Conservation (phyloP, 2,113 vertebrate species). For the Triplophysa siluroides region DNA sequence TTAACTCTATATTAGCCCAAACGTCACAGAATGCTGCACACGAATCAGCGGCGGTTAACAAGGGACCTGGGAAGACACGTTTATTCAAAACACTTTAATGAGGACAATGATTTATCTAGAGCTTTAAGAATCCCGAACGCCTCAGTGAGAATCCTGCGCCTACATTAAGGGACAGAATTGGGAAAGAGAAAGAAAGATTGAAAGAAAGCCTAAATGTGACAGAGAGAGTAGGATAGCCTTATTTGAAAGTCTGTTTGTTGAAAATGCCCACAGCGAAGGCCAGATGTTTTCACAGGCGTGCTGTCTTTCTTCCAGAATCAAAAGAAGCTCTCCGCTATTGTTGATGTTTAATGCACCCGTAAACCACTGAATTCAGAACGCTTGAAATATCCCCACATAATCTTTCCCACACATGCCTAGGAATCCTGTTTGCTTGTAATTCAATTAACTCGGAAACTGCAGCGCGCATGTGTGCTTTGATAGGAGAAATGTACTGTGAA, state of each 20-base stretch:
- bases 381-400: conserved; percentile 60
- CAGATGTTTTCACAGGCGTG: background rate
- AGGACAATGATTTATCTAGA: conserved; percentile 30
- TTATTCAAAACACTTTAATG: conserved; percentile 37
- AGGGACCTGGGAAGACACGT: conserved; percentile 15
- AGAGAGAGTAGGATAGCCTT: background rate
- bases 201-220: background rate
- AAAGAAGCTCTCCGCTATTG: conserved; percentile 53
- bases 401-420: conserved; percentile 44
- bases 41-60: conserved; percentile 42
- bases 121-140: background rate
- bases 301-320: background rate
- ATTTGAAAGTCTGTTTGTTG: background rate
- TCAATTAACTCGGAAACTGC: conserved; percentile 7
- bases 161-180: background rate
- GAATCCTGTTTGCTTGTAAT: conserved; percentile 22
- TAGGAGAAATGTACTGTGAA: too few relatives aligned
- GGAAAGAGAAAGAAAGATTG: background rate
- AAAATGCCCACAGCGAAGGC: background rate
- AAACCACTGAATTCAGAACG: background rate
- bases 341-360: conserved; percentile 54
- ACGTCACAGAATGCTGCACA: conserved; percentile 45
- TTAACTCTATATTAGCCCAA: conserved; percentile 41
- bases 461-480: too few relatives aligned
- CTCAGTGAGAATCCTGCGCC: background rate